Evolutionary conservation across 2,797 vertebrate genomes (phyloP), one percentile per base, ranked within the genome.

Genomic region (Sphenopsis melanotis): DNA sequence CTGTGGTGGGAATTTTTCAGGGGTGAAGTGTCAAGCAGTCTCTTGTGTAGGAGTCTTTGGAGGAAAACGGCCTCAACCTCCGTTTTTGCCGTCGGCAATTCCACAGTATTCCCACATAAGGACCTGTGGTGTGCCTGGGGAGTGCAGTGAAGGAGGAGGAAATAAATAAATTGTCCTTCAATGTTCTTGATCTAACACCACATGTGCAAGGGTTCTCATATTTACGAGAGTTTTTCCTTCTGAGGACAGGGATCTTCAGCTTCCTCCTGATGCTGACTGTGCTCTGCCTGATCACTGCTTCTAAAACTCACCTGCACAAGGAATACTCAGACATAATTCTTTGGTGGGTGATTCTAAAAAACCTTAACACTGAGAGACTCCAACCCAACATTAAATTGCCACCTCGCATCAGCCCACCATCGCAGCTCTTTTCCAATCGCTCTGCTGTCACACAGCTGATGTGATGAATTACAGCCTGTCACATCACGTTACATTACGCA

Each of bases 381-480:
- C 44, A 55, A 57, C 34, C 15, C 27, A 87, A 59, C 4, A 15
- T 15, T 44, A 75, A 88, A 55, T 37, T 61, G 82, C 94, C 78
- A 72, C 61, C 64, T 91, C 30, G 2, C 23, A 9, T 41, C 47
- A 84, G 89, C 95, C 96, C 63, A 90, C 88, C 84, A 77, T 69
- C 4, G 68, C 44, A 39, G n/a, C 82, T 79, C 76, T 93, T 91
- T 39, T 89, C 79, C 72, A 93, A 94, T 72, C 93, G 87, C 87
- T 89, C 70, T 46, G 91, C 87, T 97, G 92, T 95, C 95, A 94
- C 8, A 52, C 84, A 72, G 46, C 93, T 60, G 93, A 72, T 83
- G 89, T 93, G 97, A 90, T 95, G 90, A 96, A 96, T 96, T 92
- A 96, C 70, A 97, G 84, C 88, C 90, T 97, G 97, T 97, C 97